A percentile compares a stretch with the other conserved stretches of the same genome.
phyloP scores from a whole-genome alignment of 2,888 invertebrate species.

The Cryptus armator region DNA sequence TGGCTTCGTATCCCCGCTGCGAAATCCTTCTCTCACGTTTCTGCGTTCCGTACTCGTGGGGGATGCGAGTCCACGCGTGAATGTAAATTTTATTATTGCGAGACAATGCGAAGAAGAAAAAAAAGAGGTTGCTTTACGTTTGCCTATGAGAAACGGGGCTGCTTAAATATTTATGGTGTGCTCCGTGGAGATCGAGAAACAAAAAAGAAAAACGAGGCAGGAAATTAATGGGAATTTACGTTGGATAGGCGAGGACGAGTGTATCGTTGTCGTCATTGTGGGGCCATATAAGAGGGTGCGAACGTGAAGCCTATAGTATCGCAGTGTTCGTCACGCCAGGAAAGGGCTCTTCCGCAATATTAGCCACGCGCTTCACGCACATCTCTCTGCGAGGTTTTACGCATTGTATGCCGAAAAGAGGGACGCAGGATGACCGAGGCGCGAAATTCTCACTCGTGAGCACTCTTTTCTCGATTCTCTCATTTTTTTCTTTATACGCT shows the following conservation, averaged over 20 bases:
- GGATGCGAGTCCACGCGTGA: conserved; percentile 32
- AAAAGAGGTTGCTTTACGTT: conserved; percentile 68
- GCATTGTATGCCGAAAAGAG: conserved; percentile 14
- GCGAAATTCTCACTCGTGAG: conserved; percentile 38
- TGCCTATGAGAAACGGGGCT: conserved; percentile 77
- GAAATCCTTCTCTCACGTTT: conserved; percentile 6
- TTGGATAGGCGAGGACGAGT: conserved; percentile 65
- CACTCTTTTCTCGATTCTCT: conserved; percentile 53
- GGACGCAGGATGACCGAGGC: conserved; percentile 48
- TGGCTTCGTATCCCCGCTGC: conserved; percentile 22
- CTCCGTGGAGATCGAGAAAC: conserved; percentile 69
- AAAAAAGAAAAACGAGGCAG: conserved; percentile 58
- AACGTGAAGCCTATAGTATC: conserved; percentile 70
- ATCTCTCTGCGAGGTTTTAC: conserved; percentile 51
- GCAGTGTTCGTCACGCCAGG: conserved; percentile 71
- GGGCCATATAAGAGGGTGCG: conserved; percentile 69
- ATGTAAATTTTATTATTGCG: conserved; percentile 73
- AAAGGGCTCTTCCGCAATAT: conserved; percentile 78
- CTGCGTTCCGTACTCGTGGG: conserved; percentile 6
- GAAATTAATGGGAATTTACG: conserved; percentile 81
- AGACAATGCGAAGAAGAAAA: conserved; percentile 52
- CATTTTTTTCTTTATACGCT: conserved; percentile 49
- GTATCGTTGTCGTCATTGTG: conserved; percentile 57
- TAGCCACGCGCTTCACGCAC: conserved; percentile 73
- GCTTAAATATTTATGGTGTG: conserved; percentile 80